These are phyloP conservation scores for Poeciliopsis prolifica DNA, from an alignment of 2,113 vertebrate species.

Conservation along the genomic window DNA sequence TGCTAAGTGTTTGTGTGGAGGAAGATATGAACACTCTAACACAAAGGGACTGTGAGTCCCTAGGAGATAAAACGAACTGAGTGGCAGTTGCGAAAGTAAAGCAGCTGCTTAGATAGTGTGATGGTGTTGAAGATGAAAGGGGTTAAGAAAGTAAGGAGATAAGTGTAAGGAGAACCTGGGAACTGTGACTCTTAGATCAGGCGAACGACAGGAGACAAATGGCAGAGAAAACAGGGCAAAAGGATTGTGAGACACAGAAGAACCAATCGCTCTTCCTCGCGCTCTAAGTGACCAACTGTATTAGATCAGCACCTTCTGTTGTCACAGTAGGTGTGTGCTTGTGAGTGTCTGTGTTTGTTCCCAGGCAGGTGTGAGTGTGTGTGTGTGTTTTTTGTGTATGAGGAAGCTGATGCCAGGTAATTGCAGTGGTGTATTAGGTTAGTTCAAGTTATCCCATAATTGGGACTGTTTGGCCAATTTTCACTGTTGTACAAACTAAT, in stretches of 20 bases:
- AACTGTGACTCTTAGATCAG: constrained; percentile 25
- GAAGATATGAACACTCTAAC: constrained; percentile 2
- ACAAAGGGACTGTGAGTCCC: constrained; percentile 9
- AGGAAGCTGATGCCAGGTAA: constrained; percentile 76
- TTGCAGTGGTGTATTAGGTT: constrained; percentile 82
- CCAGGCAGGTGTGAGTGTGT: constrained; percentile 35
- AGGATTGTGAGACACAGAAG: constrained; percentile 60
- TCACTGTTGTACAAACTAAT: constrained; percentile 81
- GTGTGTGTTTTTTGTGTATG: constrained; percentile 25
- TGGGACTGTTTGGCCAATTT: constrained; percentile 82
- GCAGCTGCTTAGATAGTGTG: constrained; percentile 15
- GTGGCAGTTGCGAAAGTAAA: constrained; percentile 13
- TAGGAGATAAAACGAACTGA: constrained; percentile 3
- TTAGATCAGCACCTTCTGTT: constrained; percentile 79
- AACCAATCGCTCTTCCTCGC: constrained; percentile 70
- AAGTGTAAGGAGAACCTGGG: constrained; percentile 32
- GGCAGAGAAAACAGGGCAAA: constrained; percentile 60
- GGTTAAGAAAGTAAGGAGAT: constrained; percentile 23
- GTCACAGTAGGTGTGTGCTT: constrained; percentile 68
- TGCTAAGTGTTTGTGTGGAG: not conserved
- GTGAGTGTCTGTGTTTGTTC: constrained; percentile 58
- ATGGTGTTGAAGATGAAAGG: constrained; percentile 19
- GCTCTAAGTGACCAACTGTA: constrained; percentile 73
- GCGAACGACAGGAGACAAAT: constrained; percentile 62
- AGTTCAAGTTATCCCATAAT: constrained; percentile 79